Evolutionary conservation across 1,140 invertebrate species (phyloP).

Genomic region (Heliothis subflexa): DNA sequence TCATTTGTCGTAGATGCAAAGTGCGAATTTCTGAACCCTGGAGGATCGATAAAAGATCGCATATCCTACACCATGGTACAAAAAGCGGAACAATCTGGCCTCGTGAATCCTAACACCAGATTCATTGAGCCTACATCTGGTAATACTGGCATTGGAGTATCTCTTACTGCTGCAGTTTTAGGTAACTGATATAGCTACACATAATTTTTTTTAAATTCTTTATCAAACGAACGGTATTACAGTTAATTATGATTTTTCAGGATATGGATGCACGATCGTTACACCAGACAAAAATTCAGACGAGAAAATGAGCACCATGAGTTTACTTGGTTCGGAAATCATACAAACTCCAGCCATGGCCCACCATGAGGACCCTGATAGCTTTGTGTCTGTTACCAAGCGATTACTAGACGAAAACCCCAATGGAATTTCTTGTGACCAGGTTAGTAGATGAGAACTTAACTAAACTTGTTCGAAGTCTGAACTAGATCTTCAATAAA

Average conservation of each 20-base stretch:
- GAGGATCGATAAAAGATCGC: constrained; percentile 98
- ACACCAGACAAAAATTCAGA: constrained; percentile 99
- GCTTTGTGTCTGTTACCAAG: constrained; percentile 96
- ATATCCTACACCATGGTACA: constrained; percentile 97
- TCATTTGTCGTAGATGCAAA: constrained; percentile 92
- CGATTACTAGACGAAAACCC: constrained; percentile 93
- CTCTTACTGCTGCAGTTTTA: constrained; percentile 96
- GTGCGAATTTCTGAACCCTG: constrained; percentile 98
- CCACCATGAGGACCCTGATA: constrained; percentile 93
- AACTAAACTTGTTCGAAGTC: background rate
- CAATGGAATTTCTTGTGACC: constrained; percentile 96
- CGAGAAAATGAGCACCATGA: constrained; percentile 95
- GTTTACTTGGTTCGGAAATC: constrained; percentile 96
- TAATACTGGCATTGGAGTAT: constrained; percentile 97
- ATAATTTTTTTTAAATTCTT: background rate
- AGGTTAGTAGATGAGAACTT: constrained; percentile 87
- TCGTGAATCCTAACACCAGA: constrained; percentile 92
- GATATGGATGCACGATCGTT: constrained; percentile 97
- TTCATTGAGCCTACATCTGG: constrained; percentile 99
- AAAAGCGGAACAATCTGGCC: constrained; percentile 94
- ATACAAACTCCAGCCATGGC: constrained; percentile 97
- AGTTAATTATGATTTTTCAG: constrained; percentile 55
- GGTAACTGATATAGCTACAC: constrained; percentile 72
- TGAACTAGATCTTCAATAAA: background rate
- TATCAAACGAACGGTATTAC: background rate